phyloP scores from a whole-genome alignment of 2,113 vertebrate species.

The Oncorhynchus masou region DNA sequence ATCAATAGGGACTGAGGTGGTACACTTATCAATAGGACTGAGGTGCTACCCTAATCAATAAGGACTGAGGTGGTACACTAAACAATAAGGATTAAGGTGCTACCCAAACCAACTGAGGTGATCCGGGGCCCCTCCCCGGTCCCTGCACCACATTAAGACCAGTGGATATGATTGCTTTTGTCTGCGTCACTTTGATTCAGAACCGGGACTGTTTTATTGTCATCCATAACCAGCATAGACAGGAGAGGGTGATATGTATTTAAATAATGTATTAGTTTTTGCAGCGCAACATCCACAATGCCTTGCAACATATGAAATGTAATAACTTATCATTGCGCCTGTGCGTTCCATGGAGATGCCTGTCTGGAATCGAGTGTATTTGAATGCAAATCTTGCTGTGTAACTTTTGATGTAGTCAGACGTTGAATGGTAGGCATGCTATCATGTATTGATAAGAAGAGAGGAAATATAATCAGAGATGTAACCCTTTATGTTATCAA shows the following conservation, averaged over 20 bases:
- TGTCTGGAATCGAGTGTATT: constrained; percentile 46
- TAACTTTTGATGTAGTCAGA: constrained; percentile 48
- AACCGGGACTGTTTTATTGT: constrained; percentile 45
- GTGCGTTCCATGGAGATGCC: neutral
- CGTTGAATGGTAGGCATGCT: constrained; percentile 44
- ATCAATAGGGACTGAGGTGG: too few species aligned
- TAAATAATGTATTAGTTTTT: constrained; percentile 70
- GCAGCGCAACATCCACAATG: constrained; percentile 57
- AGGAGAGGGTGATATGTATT: constrained; percentile 65
- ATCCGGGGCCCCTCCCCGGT: neutral
- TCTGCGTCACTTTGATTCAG: constrained; percentile 33
- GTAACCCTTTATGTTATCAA: neutral
- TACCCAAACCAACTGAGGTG: constrained; percentile 37
- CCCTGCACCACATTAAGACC: neutral
- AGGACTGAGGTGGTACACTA: too few species aligned
- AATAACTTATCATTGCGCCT: constrained; percentile 8
- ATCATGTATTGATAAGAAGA: constrained; percentile 44
- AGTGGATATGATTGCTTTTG: constrained; percentile 28
- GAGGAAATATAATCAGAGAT: neutral
- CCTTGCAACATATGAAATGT: constrained; percentile 34
- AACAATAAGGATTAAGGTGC: too few species aligned
- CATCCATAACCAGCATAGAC: constrained; percentile 63
- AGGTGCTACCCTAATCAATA: too few species aligned
- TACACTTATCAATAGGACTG: too few species aligned
- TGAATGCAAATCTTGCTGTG: constrained; percentile 56